phyloP scores from a whole-genome alignment of 23 tunicate species.

The Halocynthia roretzi region DNA sequence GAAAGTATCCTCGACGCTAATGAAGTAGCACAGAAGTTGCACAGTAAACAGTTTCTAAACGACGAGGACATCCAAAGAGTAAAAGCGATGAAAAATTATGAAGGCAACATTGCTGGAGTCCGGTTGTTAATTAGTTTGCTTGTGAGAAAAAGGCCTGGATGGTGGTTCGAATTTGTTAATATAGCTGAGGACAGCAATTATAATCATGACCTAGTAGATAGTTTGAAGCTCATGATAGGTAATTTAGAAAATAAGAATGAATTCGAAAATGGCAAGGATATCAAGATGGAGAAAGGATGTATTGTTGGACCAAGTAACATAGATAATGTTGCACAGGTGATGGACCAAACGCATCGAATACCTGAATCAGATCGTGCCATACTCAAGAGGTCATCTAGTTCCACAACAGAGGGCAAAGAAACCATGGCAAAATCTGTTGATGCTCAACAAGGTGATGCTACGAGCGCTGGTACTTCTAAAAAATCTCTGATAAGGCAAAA shows the following conservation, averaged over 20 bases:
- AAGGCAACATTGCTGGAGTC: constrained; percentile 17
- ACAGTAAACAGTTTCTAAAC: neutral
- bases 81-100: constrained; percentile 1
- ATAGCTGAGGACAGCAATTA: constrained; percentile 1
- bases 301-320: no score
- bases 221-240: neutral
- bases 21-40: constrained; percentile 2
- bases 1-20: neutral
- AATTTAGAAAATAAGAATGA: neutral
- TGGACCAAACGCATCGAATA: no score
- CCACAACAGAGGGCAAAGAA: no score
- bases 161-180: constrained; percentile 1
- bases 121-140: neutral
- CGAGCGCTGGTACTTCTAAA: no score
- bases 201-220: neutral
- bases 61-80: constrained; percentile 14
- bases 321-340: no score
- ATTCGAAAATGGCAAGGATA: no score
- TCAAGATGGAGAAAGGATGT: no score
- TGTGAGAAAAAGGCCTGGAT: constrained; percentile 8
- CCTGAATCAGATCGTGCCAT: no score
- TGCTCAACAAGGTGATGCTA: no score
- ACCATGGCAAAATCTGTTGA: no score
- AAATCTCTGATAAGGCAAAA: no score
- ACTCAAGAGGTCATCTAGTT: no score